Evolutionary conservation across 2,797 vertebrate genomes (phyloP).

Genomic region (Pangasius larnaudii): DNA sequence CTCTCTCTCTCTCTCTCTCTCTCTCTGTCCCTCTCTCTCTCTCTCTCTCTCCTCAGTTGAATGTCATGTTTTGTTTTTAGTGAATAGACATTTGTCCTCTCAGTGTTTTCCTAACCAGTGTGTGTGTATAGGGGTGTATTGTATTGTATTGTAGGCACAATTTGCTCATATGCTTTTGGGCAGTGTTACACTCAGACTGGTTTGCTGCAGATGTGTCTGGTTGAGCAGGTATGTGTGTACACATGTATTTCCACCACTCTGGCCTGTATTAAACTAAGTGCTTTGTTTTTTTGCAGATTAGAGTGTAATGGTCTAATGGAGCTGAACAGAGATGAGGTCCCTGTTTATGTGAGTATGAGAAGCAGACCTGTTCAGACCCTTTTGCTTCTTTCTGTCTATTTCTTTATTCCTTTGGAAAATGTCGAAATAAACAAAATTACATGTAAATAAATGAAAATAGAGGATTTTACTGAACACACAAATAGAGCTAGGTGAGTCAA

Average conservation of each 20-base stretch:
- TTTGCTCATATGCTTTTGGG: constrained; percentile 17
- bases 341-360: constrained; percentile 70
- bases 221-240: constrained; percentile 37
- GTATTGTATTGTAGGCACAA: background rate
- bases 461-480: background rate
- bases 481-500: background rate
- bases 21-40: constrained; percentile 16
- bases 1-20: constrained; percentile 7
- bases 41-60: constrained; percentile 18
- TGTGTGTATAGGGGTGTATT: constrained; percentile 12
- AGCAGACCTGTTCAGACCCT: background rate
- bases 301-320: constrained; percentile 77
- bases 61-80: constrained; percentile 54
- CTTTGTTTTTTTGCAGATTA: constrained; percentile 70
- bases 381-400: constrained; percentile 2
- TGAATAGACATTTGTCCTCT: constrained; percentile 57
- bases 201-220: constrained; percentile 43
- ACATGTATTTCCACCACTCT: constrained; percentile 21
- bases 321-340: constrained; percentile 82
- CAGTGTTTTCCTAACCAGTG: constrained; percentile 34
- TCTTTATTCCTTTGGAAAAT: background rate
- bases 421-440: background rate
- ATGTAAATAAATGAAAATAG: background rate
- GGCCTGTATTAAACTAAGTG: constrained; percentile 28
- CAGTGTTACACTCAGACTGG: background rate